phyloP scores from a whole-genome alignment of 2,888 invertebrate genomes.

The Megalurothrips usitatus region DNA sequence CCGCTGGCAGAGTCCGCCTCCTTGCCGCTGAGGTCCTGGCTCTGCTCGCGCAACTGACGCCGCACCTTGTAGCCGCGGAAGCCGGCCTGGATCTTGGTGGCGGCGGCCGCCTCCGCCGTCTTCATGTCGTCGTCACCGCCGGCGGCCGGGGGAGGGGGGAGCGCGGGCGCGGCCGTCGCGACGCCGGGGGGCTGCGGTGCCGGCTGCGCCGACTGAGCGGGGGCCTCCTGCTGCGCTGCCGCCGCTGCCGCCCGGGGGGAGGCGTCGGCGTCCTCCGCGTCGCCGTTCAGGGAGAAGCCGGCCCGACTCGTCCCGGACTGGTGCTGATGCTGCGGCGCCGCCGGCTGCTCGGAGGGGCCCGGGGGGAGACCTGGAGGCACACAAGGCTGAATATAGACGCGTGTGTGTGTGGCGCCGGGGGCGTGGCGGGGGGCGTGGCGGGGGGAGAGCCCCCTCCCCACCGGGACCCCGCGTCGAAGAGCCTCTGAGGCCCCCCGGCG shows the following conservation, averaged over 20 bases:
- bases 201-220: neutral
- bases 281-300: neutral
- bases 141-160: conserved; percentile 9
- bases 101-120: conserved; percentile 43
- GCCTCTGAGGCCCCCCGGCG: neutral
- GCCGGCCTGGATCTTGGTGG: conserved; percentile 55
- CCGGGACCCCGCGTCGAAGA: too few species aligned
- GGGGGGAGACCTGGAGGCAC: neutral
- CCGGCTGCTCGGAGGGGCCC: neutral
- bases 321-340: neutral
- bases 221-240: neutral
- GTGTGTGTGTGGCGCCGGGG: neutral
- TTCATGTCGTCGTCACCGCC: conserved; percentile 33
- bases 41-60: conserved; percentile 36
- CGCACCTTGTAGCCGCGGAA: conserved; percentile 51
- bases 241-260: neutral
- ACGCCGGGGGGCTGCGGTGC: neutral
- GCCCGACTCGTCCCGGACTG: neutral
- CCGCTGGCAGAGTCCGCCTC: neutral
- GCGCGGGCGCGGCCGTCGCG: neutral
- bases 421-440: neutral
- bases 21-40: neutral
- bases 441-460: too few species aligned
- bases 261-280: neutral
- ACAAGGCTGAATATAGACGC: conserved; percentile 14